Evolutionary conservation across 2,888 invertebrate species (phyloP).

Genomic region (Fragum fragum): DNA sequence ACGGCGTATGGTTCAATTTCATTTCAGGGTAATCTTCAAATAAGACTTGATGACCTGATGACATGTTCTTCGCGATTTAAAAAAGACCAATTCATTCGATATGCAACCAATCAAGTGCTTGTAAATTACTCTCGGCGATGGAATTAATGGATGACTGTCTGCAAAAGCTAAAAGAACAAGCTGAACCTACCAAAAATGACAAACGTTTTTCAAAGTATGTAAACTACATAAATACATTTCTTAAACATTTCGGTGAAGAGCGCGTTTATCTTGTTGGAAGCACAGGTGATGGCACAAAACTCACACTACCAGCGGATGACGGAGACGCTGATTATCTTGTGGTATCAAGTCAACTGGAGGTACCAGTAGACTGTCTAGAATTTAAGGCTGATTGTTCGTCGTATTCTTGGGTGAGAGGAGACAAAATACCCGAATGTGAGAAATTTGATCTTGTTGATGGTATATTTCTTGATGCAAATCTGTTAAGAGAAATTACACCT

Average conservation of each 20-base stretch:
- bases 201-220: conserved; percentile 28
- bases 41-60: no score
- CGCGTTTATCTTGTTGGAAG: conserved; percentile 14
- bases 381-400: not conserved
- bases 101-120: no score
- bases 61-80: no score
- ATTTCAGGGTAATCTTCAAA: no score
- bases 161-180: conserved; percentile 26
- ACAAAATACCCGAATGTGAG: no score
- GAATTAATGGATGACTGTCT: not conserved
- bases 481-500: not conserved
- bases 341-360: not conserved
- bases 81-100: no score
- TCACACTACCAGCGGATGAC: not conserved
- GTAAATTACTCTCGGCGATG: not conserved
- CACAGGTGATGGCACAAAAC: not conserved
- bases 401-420: not conserved
- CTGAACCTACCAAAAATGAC: conserved; percentile 38
- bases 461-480: not conserved
- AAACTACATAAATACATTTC: conserved; percentile 34
- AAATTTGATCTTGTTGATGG: not conserved
- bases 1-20: no score
- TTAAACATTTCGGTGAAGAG: conserved; percentile 13
- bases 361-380: not conserved
- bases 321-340: conserved; percentile 6